Evolutionary conservation across 2,888 invertebrate genomes (phyloP), one percentile per base, ranked within the genome.

Genomic region (Toxonevra muliebris): DNA sequence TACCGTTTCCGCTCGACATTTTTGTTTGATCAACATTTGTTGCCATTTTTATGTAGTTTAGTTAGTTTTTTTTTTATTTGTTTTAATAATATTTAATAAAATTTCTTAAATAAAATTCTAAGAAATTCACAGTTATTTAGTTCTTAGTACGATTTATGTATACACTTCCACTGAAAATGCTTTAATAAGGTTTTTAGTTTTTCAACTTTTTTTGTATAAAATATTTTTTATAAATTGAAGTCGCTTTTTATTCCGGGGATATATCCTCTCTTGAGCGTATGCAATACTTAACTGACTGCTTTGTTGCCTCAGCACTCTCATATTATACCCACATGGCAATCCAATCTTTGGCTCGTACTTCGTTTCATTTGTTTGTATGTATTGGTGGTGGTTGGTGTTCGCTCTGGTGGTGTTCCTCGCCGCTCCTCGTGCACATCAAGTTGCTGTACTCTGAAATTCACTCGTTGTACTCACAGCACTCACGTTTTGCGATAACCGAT

Each of bases 201-300:
- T 48, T 48, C 48, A 15, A n/a, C 15, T 48, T 7, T 10, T 48
- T 48, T 45, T n/a, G n/a, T n/a, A n/a, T 30, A 30, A 13, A 5
- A 40, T 65, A 61, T 42, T 66, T 48, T 62, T 8, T 48, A 30
- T 30, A 41, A 8, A 41, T 45, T 50, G 11, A 54, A 53, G 15
- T 57, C 50, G 42, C 19, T 65, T 63, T 59, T 54, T 65, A 20
- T 48, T 45, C 43, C 30, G 13, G 52, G 52, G 15, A 20, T 68
- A 62, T 68, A 69, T 69, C 59, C 71, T 73, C 74, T 76, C 75
- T 76, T 71, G 69, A 74, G 70, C 72, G 70, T 74, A 76, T 73
- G 76, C 77, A 70, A 72, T 74, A 75, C 72, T 75, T 73, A 74
- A 77, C 77, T 80, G 81, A 80, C 76, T 77, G 74, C 73, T 70